Conservation (phyloP, 2,113 vertebrate genomes). For the Scomber japonicus region DNA sequence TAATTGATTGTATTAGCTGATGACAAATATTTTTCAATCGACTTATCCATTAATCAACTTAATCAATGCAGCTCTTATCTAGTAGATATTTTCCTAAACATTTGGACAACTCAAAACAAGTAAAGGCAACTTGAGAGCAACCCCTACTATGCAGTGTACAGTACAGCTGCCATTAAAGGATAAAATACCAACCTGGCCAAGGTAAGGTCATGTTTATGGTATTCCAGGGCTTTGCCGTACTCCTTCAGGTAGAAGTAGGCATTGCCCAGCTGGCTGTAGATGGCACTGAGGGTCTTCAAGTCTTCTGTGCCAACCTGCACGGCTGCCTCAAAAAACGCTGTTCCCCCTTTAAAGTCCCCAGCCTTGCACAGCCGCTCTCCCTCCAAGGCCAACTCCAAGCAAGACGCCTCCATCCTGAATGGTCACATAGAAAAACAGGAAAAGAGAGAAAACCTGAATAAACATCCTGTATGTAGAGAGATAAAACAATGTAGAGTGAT, state of each 20-base stretch:
- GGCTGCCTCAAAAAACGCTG: constrained; percentile 94
- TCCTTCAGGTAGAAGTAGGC: constrained; percentile 99
- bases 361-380: constrained; percentile 96
- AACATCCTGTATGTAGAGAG: not conserved
- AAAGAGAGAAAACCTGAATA: not conserved
- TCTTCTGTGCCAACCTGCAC: constrained; percentile 98
- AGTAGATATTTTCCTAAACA: too few relatives aligned
- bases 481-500: not conserved
- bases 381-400: constrained; percentile 95
- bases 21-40: too few relatives aligned
- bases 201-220: constrained; percentile 95
- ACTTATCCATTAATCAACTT: too few relatives aligned
- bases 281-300: constrained; percentile 97
- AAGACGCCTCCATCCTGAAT: constrained; percentile 96
- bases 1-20: too few relatives aligned
- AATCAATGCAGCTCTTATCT: too few relatives aligned
- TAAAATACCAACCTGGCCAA: constrained; percentile 89
- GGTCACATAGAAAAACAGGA: not conserved
- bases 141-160: not conserved
- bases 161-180: not conserved
- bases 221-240: constrained; percentile 93
- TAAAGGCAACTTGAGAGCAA: not conserved
- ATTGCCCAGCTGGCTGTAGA: constrained; percentile 98
- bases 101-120: not conserved
- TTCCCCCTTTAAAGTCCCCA: constrained; percentile 94